Conservation (phyloP, 2,888 invertebrate species). For the Himalopsyche japonica region DNA sequence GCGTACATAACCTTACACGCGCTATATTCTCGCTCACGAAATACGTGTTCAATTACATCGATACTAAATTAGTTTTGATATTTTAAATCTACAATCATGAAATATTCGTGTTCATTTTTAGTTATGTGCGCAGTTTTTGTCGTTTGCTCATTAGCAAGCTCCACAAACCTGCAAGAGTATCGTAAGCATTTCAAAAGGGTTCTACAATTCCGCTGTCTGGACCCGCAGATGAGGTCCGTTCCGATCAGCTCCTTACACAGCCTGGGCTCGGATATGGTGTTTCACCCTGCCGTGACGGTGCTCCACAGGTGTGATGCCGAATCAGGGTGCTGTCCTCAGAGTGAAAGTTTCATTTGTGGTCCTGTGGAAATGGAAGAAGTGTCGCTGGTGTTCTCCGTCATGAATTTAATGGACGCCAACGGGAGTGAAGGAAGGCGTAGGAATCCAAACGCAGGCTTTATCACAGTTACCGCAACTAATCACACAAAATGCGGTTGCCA, state of each 20-base stretch:
- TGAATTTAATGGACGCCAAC: background rate
- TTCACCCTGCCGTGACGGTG: slow-evolving; percentile 34
- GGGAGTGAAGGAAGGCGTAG: background rate
- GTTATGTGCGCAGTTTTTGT: background rate
- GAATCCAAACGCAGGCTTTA: slow-evolving; percentile 20
- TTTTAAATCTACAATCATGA: background rate
- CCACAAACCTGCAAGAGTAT: background rate
- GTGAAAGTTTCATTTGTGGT: slow-evolving; percentile 42
- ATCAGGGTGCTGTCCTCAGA: slow-evolving; percentile 45
- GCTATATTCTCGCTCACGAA: too few species aligned
- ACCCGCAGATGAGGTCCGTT: background rate
- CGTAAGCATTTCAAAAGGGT: background rate
- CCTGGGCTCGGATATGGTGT: background rate
- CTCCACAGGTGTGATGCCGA: slow-evolving; percentile 45
- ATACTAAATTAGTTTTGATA: too few species aligned
- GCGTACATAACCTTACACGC: background rate
- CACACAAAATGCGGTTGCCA: slow-evolving; percentile 45
- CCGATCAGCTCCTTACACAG: background rate
- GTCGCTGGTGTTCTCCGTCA: slow-evolving; percentile 42
- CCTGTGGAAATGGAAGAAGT: slow-evolving; percentile 43
- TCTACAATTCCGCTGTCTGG: background rate
- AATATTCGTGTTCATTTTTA: background rate
- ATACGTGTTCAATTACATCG: too few species aligned
- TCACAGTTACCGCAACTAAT: slow-evolving; percentile 44
- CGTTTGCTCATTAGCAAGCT: background rate